Evolutionary conservation across 2,113 vertebrate genomes (phyloP).

Genomic region (Pomatostomus ruficeps): DNA sequence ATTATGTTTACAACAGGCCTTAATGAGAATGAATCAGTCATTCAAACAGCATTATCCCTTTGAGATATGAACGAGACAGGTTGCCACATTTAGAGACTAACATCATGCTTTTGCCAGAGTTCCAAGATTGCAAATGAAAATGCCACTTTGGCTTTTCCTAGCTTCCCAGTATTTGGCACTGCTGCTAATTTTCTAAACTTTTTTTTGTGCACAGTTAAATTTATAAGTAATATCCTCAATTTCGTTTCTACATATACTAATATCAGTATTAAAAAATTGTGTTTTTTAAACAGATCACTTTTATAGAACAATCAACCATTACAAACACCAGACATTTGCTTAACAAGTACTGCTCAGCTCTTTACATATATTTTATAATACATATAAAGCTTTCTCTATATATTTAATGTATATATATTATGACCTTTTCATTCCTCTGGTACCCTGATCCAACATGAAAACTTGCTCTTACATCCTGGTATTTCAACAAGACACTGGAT

Average conservation of each 20-base stretch:
- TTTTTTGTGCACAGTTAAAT: neutral
- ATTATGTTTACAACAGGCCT: neutral
- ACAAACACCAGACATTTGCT: neutral
- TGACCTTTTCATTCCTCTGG: neutral
- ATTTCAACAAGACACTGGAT: neutral
- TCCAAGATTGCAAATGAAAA: neutral
- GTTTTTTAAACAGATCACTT: neutral
- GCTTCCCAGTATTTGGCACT: neutral
- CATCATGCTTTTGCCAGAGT: neutral
- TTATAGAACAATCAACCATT: neutral
- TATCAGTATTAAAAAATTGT: rapidly evolving
- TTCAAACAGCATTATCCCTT: neutral
- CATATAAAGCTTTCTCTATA: too few species aligned
- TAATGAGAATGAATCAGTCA: neutral
- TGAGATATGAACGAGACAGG: neutral
- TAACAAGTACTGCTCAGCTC: neutral
- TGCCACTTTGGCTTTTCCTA: neutral
- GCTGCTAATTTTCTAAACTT: neutral
- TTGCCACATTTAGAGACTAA: neutral
- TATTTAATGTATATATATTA: neutral
- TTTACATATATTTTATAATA: too few species aligned
- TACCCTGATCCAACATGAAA: neutral
- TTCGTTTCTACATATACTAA: neutral
- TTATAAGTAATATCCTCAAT: neutral
- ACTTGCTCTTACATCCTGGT: neutral